Percentiles rank a stretch among this genome's conserved stretches.
Evolutionary conservation across 2,797 vertebrate species (phyloP).

Genomic region (Holocentrus rufus): DNA sequence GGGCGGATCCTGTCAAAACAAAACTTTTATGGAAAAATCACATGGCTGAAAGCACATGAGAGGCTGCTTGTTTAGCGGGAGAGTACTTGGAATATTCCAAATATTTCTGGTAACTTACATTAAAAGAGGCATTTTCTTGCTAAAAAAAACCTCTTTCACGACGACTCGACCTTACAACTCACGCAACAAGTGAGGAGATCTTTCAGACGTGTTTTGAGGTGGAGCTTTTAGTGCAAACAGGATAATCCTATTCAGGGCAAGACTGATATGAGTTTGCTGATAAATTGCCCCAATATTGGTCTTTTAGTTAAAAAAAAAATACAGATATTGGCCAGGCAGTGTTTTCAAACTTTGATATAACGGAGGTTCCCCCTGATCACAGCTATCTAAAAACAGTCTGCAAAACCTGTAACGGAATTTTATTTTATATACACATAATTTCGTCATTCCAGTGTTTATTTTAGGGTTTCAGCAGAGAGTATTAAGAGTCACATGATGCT

Average conservation of each 20-base stretch:
- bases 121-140: slow-evolving; percentile 31
- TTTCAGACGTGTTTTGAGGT: neutral
- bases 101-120: slow-evolving; percentile 53
- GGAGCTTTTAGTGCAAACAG: neutral
- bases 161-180: slow-evolving; percentile 2
- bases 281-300: neutral
- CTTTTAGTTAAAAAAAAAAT: slow-evolving; percentile 13
- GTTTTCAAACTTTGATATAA: neutral
- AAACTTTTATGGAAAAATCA: slow-evolving; percentile 55
- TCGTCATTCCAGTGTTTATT: neutral
- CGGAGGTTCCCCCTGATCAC: neutral
- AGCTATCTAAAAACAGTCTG: slow-evolving; percentile 11
- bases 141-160: slow-evolving; percentile 17
- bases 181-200: neutral
- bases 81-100: slow-evolving; percentile 48
- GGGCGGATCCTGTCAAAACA: slow-evolving; percentile 66
- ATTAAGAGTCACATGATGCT: slow-evolving; percentile 12
- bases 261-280: slow-evolving; percentile 1
- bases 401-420: neutral
- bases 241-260: slow-evolving; percentile 8
- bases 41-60: slow-evolving; percentile 64
- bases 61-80: slow-evolving; percentile 40
- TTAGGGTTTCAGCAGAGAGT: slow-evolving; percentile 1
- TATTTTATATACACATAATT: slow-evolving; percentile 32
- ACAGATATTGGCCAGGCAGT: neutral